Percentiles rank a stretch among this genome's conserved stretches.
These are phyloP conservation scores for Miltochrista miniata DNA, from an alignment of 2,888 invertebrate genomes.

Conservation along the genomic window DNA sequence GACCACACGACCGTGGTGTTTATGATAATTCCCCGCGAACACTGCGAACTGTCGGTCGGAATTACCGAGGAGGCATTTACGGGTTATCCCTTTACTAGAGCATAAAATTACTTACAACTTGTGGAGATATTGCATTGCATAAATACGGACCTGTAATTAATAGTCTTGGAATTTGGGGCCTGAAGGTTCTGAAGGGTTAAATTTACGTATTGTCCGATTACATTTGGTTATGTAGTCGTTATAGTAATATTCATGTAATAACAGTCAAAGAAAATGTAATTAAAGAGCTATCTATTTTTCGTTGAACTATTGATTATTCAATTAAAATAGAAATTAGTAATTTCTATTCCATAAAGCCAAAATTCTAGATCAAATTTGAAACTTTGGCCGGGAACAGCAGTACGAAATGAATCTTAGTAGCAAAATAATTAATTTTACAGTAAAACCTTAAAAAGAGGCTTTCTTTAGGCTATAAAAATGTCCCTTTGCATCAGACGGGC, in stretches of 20 bases:
- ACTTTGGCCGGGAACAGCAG: too few species aligned
- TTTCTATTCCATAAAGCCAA: too few species aligned
- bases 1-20: constrained; percentile 50
- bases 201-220: neutral
- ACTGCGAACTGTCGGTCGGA: constrained; percentile 48
- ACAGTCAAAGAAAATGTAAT: too few species aligned
- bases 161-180: constrained; percentile 5
- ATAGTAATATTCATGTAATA: neutral
- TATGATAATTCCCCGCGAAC: constrained; percentile 51
- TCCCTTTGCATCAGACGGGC: too few species aligned
- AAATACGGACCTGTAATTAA: constrained; percentile 4
- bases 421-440: too few species aligned
- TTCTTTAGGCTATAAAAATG: too few species aligned
- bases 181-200: neutral
- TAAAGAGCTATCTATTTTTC: too few species aligned
- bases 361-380: too few species aligned
- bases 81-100: constrained; percentile 43
- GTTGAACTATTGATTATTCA: too few species aligned
- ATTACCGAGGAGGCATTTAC: constrained; percentile 48
- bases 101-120: constrained; percentile 29
- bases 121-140: constrained; percentile 8
- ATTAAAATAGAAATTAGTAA: too few species aligned
- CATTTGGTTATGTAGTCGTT: constrained; percentile 1
- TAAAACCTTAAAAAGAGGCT: too few species aligned
- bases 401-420: too few species aligned